Evolutionary conservation across 2,888 invertebrate genomes (phyloP).

Genomic region (Geophilus truncorum): DNA sequence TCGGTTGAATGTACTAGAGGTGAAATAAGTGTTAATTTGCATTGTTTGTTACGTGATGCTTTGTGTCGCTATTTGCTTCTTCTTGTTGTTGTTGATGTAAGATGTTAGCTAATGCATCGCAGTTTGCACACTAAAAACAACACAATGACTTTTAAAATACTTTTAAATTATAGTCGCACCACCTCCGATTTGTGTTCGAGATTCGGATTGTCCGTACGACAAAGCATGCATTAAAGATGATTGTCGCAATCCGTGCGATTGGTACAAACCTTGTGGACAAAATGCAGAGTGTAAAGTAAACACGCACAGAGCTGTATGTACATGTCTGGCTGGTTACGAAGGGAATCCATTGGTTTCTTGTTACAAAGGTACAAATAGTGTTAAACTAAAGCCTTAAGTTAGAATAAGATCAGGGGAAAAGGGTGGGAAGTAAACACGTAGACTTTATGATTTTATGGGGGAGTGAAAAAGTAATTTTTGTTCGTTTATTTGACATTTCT

Average conservation of each 20-base stretch:
- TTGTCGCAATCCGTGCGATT: conserved; percentile 59
- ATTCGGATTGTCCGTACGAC: conserved; percentile 68
- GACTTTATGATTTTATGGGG: too few relatives aligned
- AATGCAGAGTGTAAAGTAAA: conserved; percentile 38
- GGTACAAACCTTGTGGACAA: conserved; percentile 50
- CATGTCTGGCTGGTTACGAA: conserved; percentile 64
- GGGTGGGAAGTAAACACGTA: too few relatives aligned
- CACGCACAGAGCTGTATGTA: conserved; percentile 51
- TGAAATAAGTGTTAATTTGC: too few relatives aligned
- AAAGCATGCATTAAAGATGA: conserved; percentile 73
- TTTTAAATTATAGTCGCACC: conserved; percentile 41
- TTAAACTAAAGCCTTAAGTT: neutral
- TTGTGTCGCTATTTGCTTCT: neutral
- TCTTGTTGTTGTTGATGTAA: neutral
- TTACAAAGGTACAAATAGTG: conserved; percentile 35
- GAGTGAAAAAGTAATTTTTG: too few relatives aligned
- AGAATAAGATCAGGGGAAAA: neutral
- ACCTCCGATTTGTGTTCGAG: conserved; percentile 65
- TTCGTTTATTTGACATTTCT: too few relatives aligned
- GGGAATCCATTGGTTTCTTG: conserved; percentile 58
- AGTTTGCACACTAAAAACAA: too few relatives aligned
- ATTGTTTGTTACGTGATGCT: too few relatives aligned
- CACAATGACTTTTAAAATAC: too few relatives aligned
- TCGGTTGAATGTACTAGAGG: conserved; percentile 35
- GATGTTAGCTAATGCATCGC: too few relatives aligned